phyloP scores from a whole-genome alignment of 2,797 vertebrate genomes.

The Emys orbicularis region DNA sequence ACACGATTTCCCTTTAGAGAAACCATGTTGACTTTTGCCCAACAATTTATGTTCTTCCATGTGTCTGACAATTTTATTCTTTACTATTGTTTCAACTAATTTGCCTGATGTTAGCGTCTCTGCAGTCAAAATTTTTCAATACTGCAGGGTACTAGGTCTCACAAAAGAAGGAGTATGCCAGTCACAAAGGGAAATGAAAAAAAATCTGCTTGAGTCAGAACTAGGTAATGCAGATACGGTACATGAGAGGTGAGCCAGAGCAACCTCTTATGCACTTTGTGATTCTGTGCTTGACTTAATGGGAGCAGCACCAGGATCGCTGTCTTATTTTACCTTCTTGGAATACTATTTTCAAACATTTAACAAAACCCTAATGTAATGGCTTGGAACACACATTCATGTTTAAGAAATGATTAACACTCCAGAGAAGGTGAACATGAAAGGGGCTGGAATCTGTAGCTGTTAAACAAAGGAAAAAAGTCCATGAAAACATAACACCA shows the following conservation, averaged over 20 bases:
- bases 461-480: background rate
- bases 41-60: too few relatives aligned
- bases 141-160: background rate
- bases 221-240: background rate
- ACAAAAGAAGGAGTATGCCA: background rate
- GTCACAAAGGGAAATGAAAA: background rate
- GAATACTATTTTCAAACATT: constrained; percentile 19
- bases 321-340: background rate
- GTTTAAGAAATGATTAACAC: constrained; percentile 30
- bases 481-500: background rate
- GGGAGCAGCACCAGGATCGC: background rate
- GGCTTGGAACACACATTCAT: constrained; percentile 6
- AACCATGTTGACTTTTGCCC: too few relatives aligned
- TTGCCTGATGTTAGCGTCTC: background rate
- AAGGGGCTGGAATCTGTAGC: background rate
- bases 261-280: background rate
- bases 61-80: too few relatives aligned
- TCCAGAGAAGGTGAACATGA: constrained; percentile 16
- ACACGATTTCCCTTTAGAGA: too few relatives aligned
- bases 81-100: too few relatives aligned
- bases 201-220: background rate
- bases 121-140: background rate
- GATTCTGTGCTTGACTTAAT: background rate
- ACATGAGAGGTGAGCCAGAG: background rate
- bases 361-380: constrained; percentile 23